Evolutionary conservation across 1,140 invertebrate species (phyloP).

Genomic region (Acromyrmex echinatior): DNA sequence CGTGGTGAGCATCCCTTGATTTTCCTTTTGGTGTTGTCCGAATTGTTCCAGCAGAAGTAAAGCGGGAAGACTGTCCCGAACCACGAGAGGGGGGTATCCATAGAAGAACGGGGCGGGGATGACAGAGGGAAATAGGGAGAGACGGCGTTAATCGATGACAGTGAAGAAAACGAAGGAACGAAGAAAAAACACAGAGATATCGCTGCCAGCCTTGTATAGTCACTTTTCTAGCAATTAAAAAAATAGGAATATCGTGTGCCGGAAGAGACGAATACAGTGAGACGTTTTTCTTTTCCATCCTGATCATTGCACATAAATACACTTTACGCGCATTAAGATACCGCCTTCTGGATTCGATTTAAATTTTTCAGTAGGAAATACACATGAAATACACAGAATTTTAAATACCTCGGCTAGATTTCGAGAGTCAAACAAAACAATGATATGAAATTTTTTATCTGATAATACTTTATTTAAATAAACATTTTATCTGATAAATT

Average conservation of each 20-base stretch:
- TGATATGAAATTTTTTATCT: not conserved
- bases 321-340: not conserved
- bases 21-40: constrained; percentile 63
- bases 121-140: constrained; percentile 19
- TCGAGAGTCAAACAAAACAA: not conserved
- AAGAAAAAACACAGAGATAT: constrained; percentile 20
- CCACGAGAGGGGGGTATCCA: not conserved
- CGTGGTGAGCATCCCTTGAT: constrained; percentile 12
- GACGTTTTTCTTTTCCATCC: constrained; percentile 35
- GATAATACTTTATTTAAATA: constrained; percentile 1
- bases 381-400: not conserved
- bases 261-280: constrained; percentile 24
- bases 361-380: not conserved
- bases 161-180: not conserved
- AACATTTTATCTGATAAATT: constrained; percentile 8
- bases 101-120: constrained; percentile 1
- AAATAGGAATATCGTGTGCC: constrained; percentile 41
- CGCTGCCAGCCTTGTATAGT: constrained; percentile 61
- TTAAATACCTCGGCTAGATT: not conserved
- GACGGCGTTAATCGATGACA: not conserved
- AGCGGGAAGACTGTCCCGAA: constrained; percentile 25
- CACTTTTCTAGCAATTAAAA: constrained; percentile 64
- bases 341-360: not conserved
- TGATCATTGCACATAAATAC: constrained; percentile 15
- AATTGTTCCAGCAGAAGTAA: constrained; percentile 71